Evolutionary conservation across 2,888 invertebrate species (phyloP), one percentile per base, ranked within the genome.

Genomic region (Eledone cirrhosa): DNA sequence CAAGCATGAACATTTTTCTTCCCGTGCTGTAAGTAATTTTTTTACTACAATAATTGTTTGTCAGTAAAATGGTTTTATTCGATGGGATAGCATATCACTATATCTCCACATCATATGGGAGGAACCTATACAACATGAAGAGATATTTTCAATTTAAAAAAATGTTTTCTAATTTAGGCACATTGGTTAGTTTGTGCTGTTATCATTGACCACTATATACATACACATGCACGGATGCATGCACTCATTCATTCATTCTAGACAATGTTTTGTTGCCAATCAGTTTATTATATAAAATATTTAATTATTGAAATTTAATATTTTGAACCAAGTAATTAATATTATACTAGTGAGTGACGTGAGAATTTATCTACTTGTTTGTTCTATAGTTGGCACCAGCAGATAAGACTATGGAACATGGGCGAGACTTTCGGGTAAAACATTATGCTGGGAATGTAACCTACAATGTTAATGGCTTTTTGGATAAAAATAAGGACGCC

Each of bases 391-490:
- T 90, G 47, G 85, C 86, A 63, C 90, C 91, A 31, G 86, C 90
- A 24, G 92, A 92, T 84, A 93, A 92, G 85, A 87, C 89, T 3
- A 84, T 92, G 79, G 91, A 91, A 75, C 91, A 92, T 81, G 89
- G 89, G 65, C 86, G 89, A 48, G 91, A 91, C 81, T 91, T 91
- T 85, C 88, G 91, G 88, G 92, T 87, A 89, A 95, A 95, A 22
- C 99, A 99, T 91, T 99, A 99, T 90, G 99, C 99, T 0, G 99
- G 99, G 7, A 97, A 98, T 88, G 99, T 99, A 47, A 95, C 95
- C 22, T 99, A 99, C 92, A 94, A 94, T 78, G 93, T 97, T 27
- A 93, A 93, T 22, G 97, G 97, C 0, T 99, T 99, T 92, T 93
- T 99, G 91, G 98, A 99, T 91, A 99, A 99, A 92, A 99, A 99